Base-by-base conservation (phyloP, 2,797 vertebrate genomes). In the Eulemur albifrons region DNA sequence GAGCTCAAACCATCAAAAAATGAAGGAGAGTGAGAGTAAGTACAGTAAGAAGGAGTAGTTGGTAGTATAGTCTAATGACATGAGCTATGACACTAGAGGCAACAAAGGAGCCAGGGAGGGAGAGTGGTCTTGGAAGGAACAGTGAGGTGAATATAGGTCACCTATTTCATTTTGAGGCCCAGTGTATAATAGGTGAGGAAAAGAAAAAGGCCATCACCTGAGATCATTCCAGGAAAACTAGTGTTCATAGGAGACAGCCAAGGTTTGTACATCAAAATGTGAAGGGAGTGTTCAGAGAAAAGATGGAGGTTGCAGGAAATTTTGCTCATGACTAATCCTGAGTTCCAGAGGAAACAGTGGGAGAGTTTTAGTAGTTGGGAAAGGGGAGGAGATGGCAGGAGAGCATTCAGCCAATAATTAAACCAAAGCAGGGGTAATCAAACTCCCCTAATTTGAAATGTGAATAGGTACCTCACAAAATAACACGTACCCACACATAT, bases 391-490 rank as follows among this genome's bases (percentile, higher is more conserved):
- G 45, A 52, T n/a, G 20, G 73, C 25, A n/a, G 20, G 52, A 92
- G 65, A 94, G 57, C 75, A 52, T 48, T 93, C 25, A n/a, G 15
- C 40, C 82, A 96, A 4, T 69, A 92, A 90, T 85, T 88, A 93
- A 95, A 77, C 79, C 43, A 61, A 82, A 95, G 21, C 25, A 67
- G 52, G 80, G 48, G 67, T 75, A 92, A 88, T 81, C 50, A 90
- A 32, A 69, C 82, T 84, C 75, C 61, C 52, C 27, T 93, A 45
- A 88, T 91, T 89, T 92, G 57, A 96, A 89, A 80, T 79, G 82
- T 94, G 97, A 90, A 57, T 79, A 85, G 35, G 43, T 79, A n/a
- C 84, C 91, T 91, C 79, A 89, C 79, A 50, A 82, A 89, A 95
- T 90, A 88, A 67, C 20, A 50, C 63, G 59, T 82, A 57, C 40